phyloP scores from a whole-genome alignment of 2,113 vertebrate species.

The Synchiropus splendidus region DNA sequence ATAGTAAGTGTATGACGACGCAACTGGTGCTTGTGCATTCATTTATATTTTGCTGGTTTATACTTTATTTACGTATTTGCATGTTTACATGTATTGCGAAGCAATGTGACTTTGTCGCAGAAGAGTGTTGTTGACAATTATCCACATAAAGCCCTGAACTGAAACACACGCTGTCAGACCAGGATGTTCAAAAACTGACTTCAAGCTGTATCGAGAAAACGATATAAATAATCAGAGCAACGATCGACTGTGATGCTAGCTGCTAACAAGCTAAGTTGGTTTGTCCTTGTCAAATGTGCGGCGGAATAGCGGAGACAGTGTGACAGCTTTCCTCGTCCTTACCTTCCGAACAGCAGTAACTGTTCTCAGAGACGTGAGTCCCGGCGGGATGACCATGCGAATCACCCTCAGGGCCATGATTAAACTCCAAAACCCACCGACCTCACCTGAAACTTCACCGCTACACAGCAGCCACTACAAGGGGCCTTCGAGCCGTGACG shows the following conservation, averaged over 20 bases:
- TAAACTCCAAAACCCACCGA: slow-evolving; percentile 10
- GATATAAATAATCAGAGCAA: background rate
- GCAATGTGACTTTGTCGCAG: no score
- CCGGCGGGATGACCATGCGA: slow-evolving; percentile 40
- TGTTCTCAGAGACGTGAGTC: slow-evolving; percentile 23
- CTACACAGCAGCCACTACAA: slow-evolving; percentile 1
- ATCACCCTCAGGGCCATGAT: slow-evolving; percentile 56
- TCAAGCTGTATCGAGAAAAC: background rate
- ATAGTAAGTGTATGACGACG: no score
- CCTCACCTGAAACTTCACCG: slow-evolving; percentile 29
- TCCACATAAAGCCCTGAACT: no score
- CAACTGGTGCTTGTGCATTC: no score
- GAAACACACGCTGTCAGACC: no score
- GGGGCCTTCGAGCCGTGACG: background rate
- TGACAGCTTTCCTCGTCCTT: background rate
- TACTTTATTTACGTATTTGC: no score
- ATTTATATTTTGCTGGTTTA: no score
- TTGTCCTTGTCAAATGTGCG: slow-evolving; percentile 44
- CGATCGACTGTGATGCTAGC: slow-evolving; percentile 10
- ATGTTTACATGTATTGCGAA: no score
- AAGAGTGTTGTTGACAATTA: no score
- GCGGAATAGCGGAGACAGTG: fast-evolving
- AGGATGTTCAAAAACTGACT: background rate
- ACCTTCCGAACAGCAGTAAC: slow-evolving; percentile 41
- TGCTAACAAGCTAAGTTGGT: slow-evolving; percentile 15